Evolutionary conservation across 2,797 vertebrate genomes (phyloP), one percentile per base, ranked within the genome.

Genomic region (Pogonophryne albipinna): DNA sequence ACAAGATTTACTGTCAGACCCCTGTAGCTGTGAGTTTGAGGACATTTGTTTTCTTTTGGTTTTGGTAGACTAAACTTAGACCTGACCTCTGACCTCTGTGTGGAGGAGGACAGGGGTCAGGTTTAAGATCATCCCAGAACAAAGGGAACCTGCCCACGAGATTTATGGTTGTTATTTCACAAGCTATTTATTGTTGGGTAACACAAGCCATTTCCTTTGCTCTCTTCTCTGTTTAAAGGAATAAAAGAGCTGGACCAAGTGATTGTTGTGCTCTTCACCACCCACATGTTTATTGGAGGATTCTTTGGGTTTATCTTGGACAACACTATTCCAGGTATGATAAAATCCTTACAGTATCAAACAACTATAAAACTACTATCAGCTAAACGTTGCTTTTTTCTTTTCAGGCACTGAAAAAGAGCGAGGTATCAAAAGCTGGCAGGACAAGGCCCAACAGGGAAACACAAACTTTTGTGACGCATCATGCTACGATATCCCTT

Each of bases 271-370:
- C 92, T 95, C 70, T 93, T 95, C 76, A 94, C 91, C 52, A 95
- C 90, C 1, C 90, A 91, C 68, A 95, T 94, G 90, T 88, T 91
- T 78, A 94, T 91, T 0, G 94, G 94, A 68, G 90, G 86, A 69
- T 94, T 95, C 76, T 93, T 96, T 46, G 95, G 95, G 3, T 96
- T 96, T 71, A 77, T 96, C 67, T 87, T 96, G 64, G 94, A 94
- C 71, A 95, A 93, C 87, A 88, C 92, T n/a, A 91, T 95, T 81
- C 95, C 95, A 92, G 93, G 91, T 93, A 81, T 59, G 42, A 57
- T 38, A 11, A 41, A 10, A 10, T 8, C 34, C 12, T 46, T 27
- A 10, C 16, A 15, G 27, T n/a, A 19, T 45, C 17, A 27, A 17
- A 52, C 13, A 57, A 3, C 34, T 1, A 31, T 1, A 3, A n/a